Evolutionary conservation across 2,888 invertebrate species (phyloP).

Genomic region (Drosophila histrio): DNA sequence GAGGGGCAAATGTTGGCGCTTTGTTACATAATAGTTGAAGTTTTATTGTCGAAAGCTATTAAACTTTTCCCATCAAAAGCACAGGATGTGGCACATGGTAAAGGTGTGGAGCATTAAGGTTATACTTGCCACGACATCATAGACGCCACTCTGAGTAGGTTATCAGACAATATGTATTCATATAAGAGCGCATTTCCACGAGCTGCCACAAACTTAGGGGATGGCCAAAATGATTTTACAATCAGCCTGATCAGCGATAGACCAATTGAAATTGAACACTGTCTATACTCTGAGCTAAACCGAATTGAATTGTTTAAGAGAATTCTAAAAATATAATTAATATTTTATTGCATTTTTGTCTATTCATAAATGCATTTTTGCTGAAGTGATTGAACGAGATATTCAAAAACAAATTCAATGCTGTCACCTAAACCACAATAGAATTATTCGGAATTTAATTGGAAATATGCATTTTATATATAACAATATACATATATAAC

Average conservation of each 20-base stretch:
- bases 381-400: not conserved
- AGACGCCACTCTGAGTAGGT: slow-evolving; percentile 20
- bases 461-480: not conserved
- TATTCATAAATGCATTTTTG: not conserved
- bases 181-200: slow-evolving; percentile 17
- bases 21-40: slow-evolving; percentile 79
- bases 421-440: not conserved
- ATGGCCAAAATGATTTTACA: slow-evolving; percentile 37
- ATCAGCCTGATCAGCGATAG: slow-evolving; percentile 46
- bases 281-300: slow-evolving; percentile 5
- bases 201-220: slow-evolving; percentile 5
- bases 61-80: slow-evolving; percentile 81
- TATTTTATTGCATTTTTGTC: not conserved
- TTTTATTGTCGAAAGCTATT: slow-evolving; percentile 82
- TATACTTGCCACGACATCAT: slow-evolving; percentile 43
- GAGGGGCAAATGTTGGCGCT: slow-evolving; percentile 67
- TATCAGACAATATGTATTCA: slow-evolving; percentile 53
- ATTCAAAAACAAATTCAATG: not conserved
- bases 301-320: not conserved
- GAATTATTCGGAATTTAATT: slow-evolving; percentile 4
- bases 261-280: slow-evolving; percentile 35
- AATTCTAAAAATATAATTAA: not conserved
- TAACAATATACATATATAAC: not conserved
- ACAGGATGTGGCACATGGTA: slow-evolving; percentile 66
- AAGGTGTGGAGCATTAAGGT: slow-evolving; percentile 74